These are phyloP conservation scores for Nasonovia ribisnigri DNA, from an alignment of 2,888 invertebrate genomes.

Conservation along the genomic window DNA sequence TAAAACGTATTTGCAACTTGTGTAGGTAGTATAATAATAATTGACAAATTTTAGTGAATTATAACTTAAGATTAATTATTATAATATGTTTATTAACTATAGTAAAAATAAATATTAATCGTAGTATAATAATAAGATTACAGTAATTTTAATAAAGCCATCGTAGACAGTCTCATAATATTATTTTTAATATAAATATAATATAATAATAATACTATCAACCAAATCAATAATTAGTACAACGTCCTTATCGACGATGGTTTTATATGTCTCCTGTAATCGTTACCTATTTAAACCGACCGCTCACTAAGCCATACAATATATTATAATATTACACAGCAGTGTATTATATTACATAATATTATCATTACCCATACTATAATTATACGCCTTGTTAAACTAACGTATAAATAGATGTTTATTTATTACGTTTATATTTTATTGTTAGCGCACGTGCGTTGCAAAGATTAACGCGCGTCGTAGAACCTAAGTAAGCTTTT, in stretches of 20 bases:
- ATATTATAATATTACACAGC: not conserved
- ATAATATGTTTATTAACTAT: not conserved
- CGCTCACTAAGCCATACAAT: not conserved
- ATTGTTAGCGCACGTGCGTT: not conserved
- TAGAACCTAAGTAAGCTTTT: not conserved
- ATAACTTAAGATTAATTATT: not conserved
- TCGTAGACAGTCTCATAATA: not conserved
- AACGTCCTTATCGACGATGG: not conserved
- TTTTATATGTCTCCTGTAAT: not conserved
- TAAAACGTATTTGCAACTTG: not conserved
- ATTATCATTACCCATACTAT: not conserved
- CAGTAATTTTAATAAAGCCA: not conserved
- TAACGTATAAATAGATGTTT: not conserved
- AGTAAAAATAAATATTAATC: too few species aligned
- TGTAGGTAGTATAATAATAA: not conserved
- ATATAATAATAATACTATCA: not conserved
- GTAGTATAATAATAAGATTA: not conserved
- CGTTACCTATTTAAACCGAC: not conserved
- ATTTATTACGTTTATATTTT: not conserved
- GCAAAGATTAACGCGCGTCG: not conserved
- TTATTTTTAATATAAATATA: not conserved
- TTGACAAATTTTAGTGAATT: not conserved
- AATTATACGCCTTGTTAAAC: not conserved
- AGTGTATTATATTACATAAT: not conserved
- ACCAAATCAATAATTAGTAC: not conserved